Evolutionary conservation across 2,888 invertebrate species (phyloP).

Genomic region (Sthenelais limicola): DNA sequence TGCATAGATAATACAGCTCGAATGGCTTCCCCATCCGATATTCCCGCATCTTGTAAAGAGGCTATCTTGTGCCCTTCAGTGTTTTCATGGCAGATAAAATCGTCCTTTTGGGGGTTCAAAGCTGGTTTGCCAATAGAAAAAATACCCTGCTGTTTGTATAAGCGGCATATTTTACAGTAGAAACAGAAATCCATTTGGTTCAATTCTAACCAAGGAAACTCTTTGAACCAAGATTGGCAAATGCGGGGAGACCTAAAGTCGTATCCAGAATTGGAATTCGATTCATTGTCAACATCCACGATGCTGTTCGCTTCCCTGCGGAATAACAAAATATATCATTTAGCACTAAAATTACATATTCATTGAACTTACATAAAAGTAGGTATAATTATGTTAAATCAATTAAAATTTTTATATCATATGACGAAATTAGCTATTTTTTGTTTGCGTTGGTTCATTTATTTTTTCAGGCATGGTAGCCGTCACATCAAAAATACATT

Average conservation of each 20-base stretch:
- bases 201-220: conserved; percentile 40
- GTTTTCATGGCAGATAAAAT: conserved; percentile 37
- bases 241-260: conserved; percentile 5
- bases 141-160: conserved; percentile 30
- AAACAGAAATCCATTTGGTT: conserved; percentile 32
- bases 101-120: conserved; percentile 28
- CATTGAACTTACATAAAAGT: no score
- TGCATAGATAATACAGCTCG: conserved; percentile 22
- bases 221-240: conserved; percentile 24
- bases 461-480: no score
- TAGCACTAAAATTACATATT: no score
- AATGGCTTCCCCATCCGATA: conserved; percentile 28
- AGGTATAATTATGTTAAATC: no score
- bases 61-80: conserved; percentile 41
- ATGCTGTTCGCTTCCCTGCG: no score
- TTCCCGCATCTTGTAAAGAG: conserved; percentile 14
- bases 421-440: no score
- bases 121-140: conserved; percentile 25
- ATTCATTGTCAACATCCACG: no score
- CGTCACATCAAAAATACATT: no score
- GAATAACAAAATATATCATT: no score
- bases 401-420: no score
- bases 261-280: no score
- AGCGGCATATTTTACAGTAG: conserved; percentile 29
- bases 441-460: no score